Percentiles rank a stretch among this genome's conserved stretches.
Evolutionary conservation across 2,888 invertebrate genomes (phyloP).

Genomic region (Mactromeris polynyma): DNA sequence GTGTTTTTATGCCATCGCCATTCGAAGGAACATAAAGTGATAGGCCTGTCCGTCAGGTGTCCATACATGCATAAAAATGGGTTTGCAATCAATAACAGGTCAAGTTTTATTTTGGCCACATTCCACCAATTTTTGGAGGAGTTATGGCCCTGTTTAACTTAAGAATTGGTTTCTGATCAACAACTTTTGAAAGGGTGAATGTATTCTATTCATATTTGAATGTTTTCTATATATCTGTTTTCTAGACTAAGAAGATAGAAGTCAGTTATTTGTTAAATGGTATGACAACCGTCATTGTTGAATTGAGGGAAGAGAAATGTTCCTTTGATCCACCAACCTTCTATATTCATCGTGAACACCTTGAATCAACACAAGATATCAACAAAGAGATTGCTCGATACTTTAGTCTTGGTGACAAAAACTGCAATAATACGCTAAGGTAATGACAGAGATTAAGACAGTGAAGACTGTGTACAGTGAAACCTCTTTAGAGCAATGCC

Average conservation of each 20-base stretch:
- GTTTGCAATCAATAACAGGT: too few species aligned
- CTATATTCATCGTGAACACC: slow-evolving; percentile 77
- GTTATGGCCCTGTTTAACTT: too few species aligned
- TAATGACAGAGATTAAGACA: not conserved
- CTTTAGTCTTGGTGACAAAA: slow-evolving; percentile 71
- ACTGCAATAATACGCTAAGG: slow-evolving; percentile 56
- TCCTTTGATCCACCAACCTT: slow-evolving; percentile 75
- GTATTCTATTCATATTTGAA: too few species aligned
- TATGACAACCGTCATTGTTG: slow-evolving; percentile 60
- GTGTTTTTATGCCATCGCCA: too few species aligned
- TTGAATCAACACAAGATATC: slow-evolving; percentile 73
- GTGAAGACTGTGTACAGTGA: not conserved
- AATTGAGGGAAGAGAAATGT: slow-evolving; percentile 76
- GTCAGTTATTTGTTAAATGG: slow-evolving; percentile 78
- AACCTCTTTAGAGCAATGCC: not conserved
- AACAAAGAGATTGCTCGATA: slow-evolving; percentile 78
- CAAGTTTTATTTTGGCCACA: too few species aligned
- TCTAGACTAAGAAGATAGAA: slow-evolving; percentile 76
- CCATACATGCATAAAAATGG: too few species aligned
- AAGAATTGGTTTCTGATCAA: too few species aligned
- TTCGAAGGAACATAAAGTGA: too few species aligned
- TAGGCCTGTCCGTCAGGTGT: too few species aligned
- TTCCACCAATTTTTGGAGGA: too few species aligned
- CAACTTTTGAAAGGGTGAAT: too few species aligned
- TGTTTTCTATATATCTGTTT: too few species aligned